phyloP scores from a whole-genome alignment of 2,113 vertebrate species.

The Oncorhynchus nerka region DNA sequence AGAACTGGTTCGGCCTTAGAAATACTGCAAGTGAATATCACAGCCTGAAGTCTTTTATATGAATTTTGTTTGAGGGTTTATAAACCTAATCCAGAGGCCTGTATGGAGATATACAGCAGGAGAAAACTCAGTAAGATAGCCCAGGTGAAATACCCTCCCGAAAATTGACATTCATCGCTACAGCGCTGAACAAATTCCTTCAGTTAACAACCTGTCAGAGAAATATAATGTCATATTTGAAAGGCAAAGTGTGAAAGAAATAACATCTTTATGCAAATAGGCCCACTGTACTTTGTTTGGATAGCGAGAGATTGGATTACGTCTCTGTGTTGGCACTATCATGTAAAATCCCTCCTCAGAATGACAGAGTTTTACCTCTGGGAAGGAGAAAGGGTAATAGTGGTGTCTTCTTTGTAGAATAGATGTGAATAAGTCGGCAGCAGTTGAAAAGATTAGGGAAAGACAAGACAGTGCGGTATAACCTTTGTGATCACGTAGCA shows the following conservation, averaged over 20 bases:
- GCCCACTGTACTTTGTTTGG: slow-evolving; percentile 40
- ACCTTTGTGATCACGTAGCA: not conserved
- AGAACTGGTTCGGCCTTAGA: slow-evolving; percentile 18
- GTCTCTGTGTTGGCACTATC: slow-evolving; percentile 36
- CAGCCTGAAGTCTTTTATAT: not conserved
- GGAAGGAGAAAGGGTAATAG: slow-evolving; percentile 38
- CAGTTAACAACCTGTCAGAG: slow-evolving; percentile 29
- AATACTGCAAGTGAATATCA: slow-evolving; percentile 14
- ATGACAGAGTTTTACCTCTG: slow-evolving; percentile 27
- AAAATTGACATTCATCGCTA: slow-evolving; percentile 17
- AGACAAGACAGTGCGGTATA: not conserved
- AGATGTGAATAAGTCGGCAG: slow-evolving; percentile 5
- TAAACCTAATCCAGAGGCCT: slow-evolving; percentile 24
- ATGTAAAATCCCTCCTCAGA: slow-evolving; percentile 43
- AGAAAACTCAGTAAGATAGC: slow-evolving; percentile 8
- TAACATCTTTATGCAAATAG: slow-evolving; percentile 53
- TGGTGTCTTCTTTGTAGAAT: slow-evolving; percentile 6
- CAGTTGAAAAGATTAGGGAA: slow-evolving; percentile 1
- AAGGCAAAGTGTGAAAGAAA: slow-evolving; percentile 25
- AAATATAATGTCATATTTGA: slow-evolving; percentile 39
- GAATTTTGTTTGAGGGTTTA: slow-evolving; percentile 17
- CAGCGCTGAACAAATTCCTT: slow-evolving; percentile 18
- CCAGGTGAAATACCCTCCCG: slow-evolving; percentile 19
- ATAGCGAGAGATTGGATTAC: slow-evolving; percentile 48
- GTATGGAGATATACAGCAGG: not conserved